Evolutionary conservation across 2,113 vertebrate genomes (phyloP).

Genomic region (Amia ocellicauda): DNA sequence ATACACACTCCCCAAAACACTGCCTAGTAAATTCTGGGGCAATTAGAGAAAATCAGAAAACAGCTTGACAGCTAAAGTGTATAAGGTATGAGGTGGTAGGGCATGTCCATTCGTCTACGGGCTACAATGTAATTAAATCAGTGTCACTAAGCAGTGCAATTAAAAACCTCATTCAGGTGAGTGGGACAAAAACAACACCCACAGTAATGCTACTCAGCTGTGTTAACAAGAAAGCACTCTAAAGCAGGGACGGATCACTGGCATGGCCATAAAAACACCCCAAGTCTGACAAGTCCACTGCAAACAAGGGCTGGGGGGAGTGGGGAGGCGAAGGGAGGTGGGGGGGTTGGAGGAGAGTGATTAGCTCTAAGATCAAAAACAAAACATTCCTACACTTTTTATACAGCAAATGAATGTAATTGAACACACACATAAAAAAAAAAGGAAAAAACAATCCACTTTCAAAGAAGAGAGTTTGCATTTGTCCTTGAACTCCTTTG

Average conservation of each 20-base stretch:
- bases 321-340: conserved; percentile 8
- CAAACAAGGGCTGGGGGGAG: conserved; percentile 35
- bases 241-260: conserved; percentile 53
- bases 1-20: no score
- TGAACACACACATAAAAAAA: no score
- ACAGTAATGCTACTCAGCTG: conserved; percentile 64
- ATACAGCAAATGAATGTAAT: no score
- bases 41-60: no score
- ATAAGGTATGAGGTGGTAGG: no score
- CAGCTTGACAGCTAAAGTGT: no score
- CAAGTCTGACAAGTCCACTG: conserved; percentile 12
- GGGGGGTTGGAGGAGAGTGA: not conserved
- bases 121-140: not conserved
- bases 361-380: no score
- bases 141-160: conserved; percentile 36
- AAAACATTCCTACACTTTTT: no score
- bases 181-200: conserved; percentile 50
- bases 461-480: conserved; percentile 21
- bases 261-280: conserved; percentile 59
- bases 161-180: conserved; percentile 51
- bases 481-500: conserved; percentile 42
- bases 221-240: conserved; percentile 59
- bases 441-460: no score
- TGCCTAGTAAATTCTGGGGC: no score
- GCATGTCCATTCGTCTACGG: no score